Base-by-base conservation (phyloP, 1,140 invertebrate genomes). In the Microplitis mediator region DNA sequence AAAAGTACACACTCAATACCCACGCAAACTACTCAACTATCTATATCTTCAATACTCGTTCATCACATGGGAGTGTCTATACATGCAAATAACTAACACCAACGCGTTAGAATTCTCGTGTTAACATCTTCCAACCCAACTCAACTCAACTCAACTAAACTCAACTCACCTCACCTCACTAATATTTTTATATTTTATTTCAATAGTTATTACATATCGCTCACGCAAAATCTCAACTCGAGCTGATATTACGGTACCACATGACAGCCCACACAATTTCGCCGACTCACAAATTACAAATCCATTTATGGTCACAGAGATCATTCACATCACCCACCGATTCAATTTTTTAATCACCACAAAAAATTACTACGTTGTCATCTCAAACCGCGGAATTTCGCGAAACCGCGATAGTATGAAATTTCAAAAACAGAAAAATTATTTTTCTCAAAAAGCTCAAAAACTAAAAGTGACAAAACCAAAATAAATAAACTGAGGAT, bases 231-330 rank as follows among this genome's bases (percentile, higher is more conserved):
- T 23, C 23, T 23, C 2, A 1, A 23, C 0, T 36, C 35, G 39
- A 65, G n/a, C 35, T 65, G 13, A 14, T 31, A 11, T 31, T 67
- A 67, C 65, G 45, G 31, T 34, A 51, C 65, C 62, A 64, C 35
- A 65, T 35, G 16, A 23, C 63, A 45, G 50, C 63, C 63, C 35
- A 65, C 63, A 35, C 63, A 8, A 65, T 45, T 39, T 65, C 39
- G 51, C 39, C 51, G 36, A 35, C 39, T 23, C 14, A 35, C 16
- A 23, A 11, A 67, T 67, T 35, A 67, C 65, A 13, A 13, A 52
- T n/a, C 65, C 65, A 67, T 67, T 67, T 67, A 67, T 67, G 65
- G 65, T n/a, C 5, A 67, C 50, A 3, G 8, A 45, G 51, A 52
- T 67, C 14, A 58, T 9, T 58, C 50, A 50, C 34, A 13, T 54